phyloP scores from a whole-genome alignment of 2,113 vertebrate species.

The Anguilla rostrata region DNA sequence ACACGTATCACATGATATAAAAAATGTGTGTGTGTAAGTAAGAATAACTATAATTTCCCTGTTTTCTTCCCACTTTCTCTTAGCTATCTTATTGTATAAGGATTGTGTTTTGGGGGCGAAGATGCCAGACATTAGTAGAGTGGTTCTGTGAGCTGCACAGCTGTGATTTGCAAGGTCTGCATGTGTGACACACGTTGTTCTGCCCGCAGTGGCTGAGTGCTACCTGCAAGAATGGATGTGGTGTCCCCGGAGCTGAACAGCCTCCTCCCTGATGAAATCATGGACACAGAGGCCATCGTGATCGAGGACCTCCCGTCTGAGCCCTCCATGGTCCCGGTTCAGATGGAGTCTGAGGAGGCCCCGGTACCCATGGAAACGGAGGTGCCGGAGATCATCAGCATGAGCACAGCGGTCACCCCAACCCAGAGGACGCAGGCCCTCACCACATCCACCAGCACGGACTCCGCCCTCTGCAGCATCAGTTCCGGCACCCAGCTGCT shows the following conservation, averaged over 20 bases:
- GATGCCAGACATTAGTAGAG: neutral
- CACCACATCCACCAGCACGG: slow-evolving; percentile 63
- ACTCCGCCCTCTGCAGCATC: slow-evolving; percentile 59
- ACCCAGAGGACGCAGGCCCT: slow-evolving; percentile 65
- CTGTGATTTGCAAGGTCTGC: neutral
- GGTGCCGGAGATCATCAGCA: slow-evolving; percentile 77
- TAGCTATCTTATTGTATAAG: neutral
- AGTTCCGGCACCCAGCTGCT: slow-evolving; percentile 67
- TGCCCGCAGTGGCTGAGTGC: slow-evolving; percentile 57
- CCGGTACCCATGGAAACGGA: slow-evolving; percentile 77
- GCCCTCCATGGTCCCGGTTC: slow-evolving; percentile 62
- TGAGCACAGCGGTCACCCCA: slow-evolving; percentile 64
- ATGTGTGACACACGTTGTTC: neutral
- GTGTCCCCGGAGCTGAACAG: slow-evolving; percentile 96
- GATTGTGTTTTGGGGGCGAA: neutral
- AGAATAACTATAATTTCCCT: no score
- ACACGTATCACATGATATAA: no score
- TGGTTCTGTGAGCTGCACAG: neutral
- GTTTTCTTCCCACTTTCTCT: neutral
- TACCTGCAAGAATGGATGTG: slow-evolving; percentile 83
- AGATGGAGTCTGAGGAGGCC: slow-evolving; percentile 38
- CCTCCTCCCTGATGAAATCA: slow-evolving; percentile 97
- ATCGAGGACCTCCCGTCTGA: slow-evolving; percentile 86
- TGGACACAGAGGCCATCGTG: slow-evolving; percentile 86
- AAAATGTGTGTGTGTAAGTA: no score